A percentile compares a stretch with the other conserved stretches of the same genome.
Conservation (phyloP, 2,797 vertebrate genomes). For the Betta splendens region DNA sequence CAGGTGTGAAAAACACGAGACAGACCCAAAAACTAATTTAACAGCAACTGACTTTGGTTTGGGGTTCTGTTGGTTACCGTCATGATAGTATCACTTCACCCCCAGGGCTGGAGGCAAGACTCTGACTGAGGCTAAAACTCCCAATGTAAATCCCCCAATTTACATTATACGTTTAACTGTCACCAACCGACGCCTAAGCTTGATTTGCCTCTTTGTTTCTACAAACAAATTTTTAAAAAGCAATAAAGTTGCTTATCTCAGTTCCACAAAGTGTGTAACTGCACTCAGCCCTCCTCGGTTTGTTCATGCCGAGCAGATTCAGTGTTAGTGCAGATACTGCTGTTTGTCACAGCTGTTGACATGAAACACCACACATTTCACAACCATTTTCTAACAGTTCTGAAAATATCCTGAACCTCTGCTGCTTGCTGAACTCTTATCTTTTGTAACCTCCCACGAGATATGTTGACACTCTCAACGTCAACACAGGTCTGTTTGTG, state of each 20-base stretch:
- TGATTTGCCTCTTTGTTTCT: neutral
- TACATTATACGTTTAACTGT: neutral
- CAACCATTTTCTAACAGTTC: conserved; percentile 19
- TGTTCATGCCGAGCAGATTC: conserved; percentile 1
- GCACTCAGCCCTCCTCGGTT: neutral
- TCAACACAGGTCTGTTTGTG: conserved; percentile 2
- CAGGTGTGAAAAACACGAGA: conserved; percentile 7
- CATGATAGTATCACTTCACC: neutral
- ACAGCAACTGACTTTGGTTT: no score
- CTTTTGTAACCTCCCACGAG: conserved; percentile 31
- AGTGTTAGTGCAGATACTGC: conserved; percentile 4
- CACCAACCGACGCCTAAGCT: no score
- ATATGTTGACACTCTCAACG: conserved; percentile 42
- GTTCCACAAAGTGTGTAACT: neutral
- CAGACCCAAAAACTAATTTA: no score
- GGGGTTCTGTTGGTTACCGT: neutral
- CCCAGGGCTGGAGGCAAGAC: neutral
- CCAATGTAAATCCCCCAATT: neutral
- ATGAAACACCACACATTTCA: conserved; percentile 23
- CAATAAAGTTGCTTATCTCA: neutral
- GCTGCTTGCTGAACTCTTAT: conserved; percentile 28
- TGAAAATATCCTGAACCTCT: conserved; percentile 14
- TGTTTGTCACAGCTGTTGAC: conserved; percentile 23
- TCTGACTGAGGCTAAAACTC: neutral
- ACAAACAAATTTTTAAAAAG: neutral